phyloP scores from a whole-genome alignment of 2,797 vertebrate species.

The Microchirus variegatus region DNA sequence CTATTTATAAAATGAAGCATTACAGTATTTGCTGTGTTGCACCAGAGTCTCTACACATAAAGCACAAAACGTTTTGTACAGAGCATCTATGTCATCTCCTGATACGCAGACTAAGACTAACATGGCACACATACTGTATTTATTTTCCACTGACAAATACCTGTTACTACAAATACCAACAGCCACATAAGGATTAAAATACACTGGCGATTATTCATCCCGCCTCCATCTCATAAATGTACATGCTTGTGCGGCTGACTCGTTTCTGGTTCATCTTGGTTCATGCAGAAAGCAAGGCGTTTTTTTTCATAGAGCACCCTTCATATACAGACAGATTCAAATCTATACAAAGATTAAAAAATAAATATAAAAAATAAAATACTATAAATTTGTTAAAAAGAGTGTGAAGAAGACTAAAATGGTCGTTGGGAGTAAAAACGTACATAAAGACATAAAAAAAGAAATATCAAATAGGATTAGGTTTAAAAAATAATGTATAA shows the following conservation, averaged over 20 bases:
- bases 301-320: too few relatives aligned
- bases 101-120: too few relatives aligned
- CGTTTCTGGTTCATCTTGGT: constrained; percentile 23
- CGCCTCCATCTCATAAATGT: constrained; percentile 30
- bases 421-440: too few relatives aligned
- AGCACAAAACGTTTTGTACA: not conserved
- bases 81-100: too few relatives aligned
- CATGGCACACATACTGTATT: not conserved
- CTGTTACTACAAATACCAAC: not conserved
- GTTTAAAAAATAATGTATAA: too few relatives aligned
- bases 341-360: too few relatives aligned
- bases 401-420: too few relatives aligned
- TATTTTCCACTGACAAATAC: constrained; percentile 2
- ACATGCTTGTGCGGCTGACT: constrained; percentile 23
- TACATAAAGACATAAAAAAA: too few relatives aligned
- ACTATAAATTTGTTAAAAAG: too few relatives aligned
- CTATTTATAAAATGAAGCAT: constrained; percentile 1
- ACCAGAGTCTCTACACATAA: not conserved
- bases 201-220: constrained; percentile 36
- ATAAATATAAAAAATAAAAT: too few relatives aligned
- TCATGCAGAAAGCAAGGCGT: constrained; percentile 10
- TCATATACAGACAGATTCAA: too few relatives aligned
- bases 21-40: not conserved
- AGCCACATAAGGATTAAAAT: constrained; percentile 26
- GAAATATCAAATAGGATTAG: too few relatives aligned